These are phyloP conservation scores for Alectoris magna DNA, from an alignment of 2,797 vertebrate genomes.

Conservation along the genomic window DNA sequence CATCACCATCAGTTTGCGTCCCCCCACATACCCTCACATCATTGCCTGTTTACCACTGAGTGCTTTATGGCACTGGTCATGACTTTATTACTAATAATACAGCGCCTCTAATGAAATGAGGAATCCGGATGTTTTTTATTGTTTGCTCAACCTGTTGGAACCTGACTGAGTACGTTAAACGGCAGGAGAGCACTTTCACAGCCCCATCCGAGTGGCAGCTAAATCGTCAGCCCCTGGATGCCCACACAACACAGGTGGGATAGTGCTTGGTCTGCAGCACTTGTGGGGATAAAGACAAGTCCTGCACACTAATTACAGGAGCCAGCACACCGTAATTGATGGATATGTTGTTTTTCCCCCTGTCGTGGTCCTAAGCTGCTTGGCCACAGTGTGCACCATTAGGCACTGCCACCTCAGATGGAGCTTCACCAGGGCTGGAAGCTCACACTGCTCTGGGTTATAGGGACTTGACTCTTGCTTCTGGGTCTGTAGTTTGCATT, in stretches of 20 bases:
- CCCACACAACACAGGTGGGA: constrained; percentile 69
- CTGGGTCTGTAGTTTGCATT: neutral
- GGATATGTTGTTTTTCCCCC: accelerated
- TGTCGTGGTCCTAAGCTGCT: neutral
- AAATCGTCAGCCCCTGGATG: constrained; percentile 71
- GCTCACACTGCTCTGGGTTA: neutral
- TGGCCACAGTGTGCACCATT: neutral
- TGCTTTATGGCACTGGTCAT: neutral
- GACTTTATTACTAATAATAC: constrained; percentile 1
- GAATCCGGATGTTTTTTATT: constrained; percentile 77
- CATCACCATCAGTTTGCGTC: neutral
- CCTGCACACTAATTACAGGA: neutral
- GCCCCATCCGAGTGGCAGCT: constrained; percentile 63
- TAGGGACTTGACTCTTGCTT: neutral
- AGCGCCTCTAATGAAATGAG: constrained; percentile 4
- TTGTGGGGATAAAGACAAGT: constrained; percentile 80
- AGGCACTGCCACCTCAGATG: neutral
- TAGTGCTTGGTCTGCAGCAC: constrained; percentile 71
- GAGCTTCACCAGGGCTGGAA: neutral
- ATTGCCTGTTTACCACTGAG: neutral
- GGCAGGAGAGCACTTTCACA: neutral
- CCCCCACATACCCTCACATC: neutral
- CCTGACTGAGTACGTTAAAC: constrained; percentile 73
- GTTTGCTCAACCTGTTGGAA: constrained; percentile 81
- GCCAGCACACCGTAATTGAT: neutral